Evolutionary conservation across 2,888 invertebrate species (phyloP).

Genomic region (Synanthedon andrenaeformis): DNA sequence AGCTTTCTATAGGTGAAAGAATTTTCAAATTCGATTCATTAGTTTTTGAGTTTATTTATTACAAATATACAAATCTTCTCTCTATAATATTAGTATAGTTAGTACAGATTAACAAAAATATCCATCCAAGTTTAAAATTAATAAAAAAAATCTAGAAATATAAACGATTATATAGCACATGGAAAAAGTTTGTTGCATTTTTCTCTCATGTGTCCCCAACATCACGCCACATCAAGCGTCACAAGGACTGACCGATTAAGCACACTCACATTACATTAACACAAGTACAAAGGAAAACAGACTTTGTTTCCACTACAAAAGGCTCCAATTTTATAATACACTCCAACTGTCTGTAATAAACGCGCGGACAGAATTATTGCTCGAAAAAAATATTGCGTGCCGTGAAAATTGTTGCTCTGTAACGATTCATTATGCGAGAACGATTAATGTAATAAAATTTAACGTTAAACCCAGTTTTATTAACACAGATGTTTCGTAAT

Average conservation of each 20-base stretch:
- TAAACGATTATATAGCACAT: too few relatives aligned
- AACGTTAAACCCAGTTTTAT: neutral
- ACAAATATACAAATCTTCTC: too few relatives aligned
- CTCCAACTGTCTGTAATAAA: slow-evolving; percentile 15
- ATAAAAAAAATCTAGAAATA: too few relatives aligned
- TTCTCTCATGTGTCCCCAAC: slow-evolving; percentile 18
- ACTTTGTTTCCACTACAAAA: slow-evolving; percentile 14
- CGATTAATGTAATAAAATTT: slow-evolving; percentile 10
- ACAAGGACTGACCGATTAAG: slow-evolving; percentile 41
- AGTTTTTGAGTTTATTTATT: too few relatives aligned
- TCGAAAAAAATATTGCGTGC: slow-evolving; percentile 31
- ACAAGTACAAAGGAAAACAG: slow-evolving; percentile 10
- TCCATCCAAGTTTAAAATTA: too few relatives aligned
- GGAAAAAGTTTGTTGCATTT: neutral
- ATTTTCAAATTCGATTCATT: too few relatives aligned
- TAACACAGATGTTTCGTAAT: neutral
- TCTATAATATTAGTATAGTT: too few relatives aligned
- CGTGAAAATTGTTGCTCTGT: slow-evolving; percentile 23
- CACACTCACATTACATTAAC: slow-evolving; percentile 18
- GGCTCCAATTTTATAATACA: neutral
- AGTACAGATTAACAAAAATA: too few relatives aligned
- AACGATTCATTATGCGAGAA: slow-evolving; percentile 17
- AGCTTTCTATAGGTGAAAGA: too few relatives aligned
- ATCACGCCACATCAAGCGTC: slow-evolving; percentile 33
- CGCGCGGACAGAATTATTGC: slow-evolving; percentile 23